Base-by-base conservation (phyloP, 1,140 invertebrate species). In the Phymastichus coffea region DNA sequence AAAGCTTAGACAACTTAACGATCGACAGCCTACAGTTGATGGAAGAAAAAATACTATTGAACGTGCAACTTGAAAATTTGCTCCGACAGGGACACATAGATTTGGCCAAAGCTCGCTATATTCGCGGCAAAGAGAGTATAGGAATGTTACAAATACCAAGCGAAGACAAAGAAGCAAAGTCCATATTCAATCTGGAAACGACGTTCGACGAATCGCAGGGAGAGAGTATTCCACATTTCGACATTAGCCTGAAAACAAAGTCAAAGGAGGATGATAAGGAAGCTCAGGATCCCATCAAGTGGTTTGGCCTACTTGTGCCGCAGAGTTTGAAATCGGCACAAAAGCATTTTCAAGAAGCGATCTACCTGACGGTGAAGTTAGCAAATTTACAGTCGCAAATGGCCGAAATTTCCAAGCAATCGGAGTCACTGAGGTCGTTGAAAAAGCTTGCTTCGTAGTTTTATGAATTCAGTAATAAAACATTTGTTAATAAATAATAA, bases 261-360 rank as follows among this genome's bases (percentile, higher is more conserved):
- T 38, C 51, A 8, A 64, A 68, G 49, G 69, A 83, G 20, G 68
- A 64, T 26, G 63, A 67, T 46, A 67, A 73, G 19, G 70, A 76
- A 30, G 74, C 75, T 52, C 75, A 81, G 9, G 85, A 90, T 75
- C 88, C 88, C 3, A 72, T 90, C 19, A 85, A 84, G 57, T 90
- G 88, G 88, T 91, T 91, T 79, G 88, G 89, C 12, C 81, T 89
- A 51, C 72, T 91, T 30, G 86, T 89, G 0, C 88, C 88, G 2
- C 85, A 88, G 67, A 86, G 85, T 74, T 77, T 91, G 64, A 82
- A 83, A 68, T 82, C 79, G 61, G 85, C 87, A 2, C 87, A 89
- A 72, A 83, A 81, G 63, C 78, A 83, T 65, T 91, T 88, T 68
- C 81, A 84, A 66, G 83, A 84, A 61, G 80, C 85, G 7, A 63